These are phyloP conservation scores for Probosciger aterrimus DNA, from an alignment of 2,113 vertebrate species.

Conservation along the genomic window DNA sequence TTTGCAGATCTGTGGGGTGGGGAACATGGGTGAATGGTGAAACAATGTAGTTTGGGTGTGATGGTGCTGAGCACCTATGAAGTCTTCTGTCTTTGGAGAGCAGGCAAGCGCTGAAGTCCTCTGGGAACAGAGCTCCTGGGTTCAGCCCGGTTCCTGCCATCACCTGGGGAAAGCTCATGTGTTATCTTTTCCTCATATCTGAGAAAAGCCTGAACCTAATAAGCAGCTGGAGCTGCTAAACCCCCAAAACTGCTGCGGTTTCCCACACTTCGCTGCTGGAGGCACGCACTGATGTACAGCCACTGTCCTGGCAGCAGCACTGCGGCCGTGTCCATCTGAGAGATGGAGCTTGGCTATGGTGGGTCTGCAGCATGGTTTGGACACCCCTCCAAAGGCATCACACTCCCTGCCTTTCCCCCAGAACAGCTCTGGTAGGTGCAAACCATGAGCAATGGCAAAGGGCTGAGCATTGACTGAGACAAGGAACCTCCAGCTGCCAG, in stretches of 20 bases:
- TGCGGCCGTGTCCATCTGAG: accelerated
- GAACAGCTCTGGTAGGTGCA: background rate
- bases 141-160: accelerated
- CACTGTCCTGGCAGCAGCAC: background rate
- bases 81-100: background rate
- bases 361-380: accelerated
- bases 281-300: background rate
- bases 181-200: background rate
- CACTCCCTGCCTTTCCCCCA: background rate
- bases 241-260: background rate
- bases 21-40: background rate
- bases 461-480: background rate
- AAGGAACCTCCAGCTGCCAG: background rate
- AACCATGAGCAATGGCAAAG: background rate
- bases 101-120: background rate
- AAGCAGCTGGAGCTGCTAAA: background rate
- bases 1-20: background rate
- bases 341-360: background rate
- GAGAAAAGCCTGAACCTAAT: background rate
- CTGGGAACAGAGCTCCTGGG: background rate
- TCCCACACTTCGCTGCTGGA: background rate
- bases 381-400: background rate
- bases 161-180: background rate
- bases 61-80: background rate
- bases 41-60: background rate